A percentile compares a stretch with the other conserved stretches of the same genome.
phyloP scores from a whole-genome alignment of 2,888 invertebrate species.

The Drosophila percnosoma region DNA sequence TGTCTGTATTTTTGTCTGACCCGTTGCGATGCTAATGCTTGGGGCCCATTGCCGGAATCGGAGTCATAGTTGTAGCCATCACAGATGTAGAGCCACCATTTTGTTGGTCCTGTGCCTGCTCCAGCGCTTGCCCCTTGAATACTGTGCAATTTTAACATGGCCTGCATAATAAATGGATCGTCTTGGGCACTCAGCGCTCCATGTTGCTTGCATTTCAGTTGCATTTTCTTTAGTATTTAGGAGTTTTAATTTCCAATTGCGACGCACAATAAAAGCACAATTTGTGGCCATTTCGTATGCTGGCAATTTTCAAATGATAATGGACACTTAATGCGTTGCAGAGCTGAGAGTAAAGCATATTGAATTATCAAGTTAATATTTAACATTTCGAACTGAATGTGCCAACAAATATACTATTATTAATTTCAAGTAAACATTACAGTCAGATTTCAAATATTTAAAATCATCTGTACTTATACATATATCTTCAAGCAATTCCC shows the following conservation, averaged over 20 bases:
- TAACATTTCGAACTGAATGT: not conserved
- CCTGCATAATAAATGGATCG: slow-evolving; percentile 74
- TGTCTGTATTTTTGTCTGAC: slow-evolving; percentile 31
- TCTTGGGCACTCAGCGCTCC: slow-evolving; percentile 12
- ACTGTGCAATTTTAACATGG: slow-evolving; percentile 71
- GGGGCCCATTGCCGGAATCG: slow-evolving; percentile 36
- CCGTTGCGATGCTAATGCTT: slow-evolving; percentile 65
- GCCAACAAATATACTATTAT: not conserved
- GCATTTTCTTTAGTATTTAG: slow-evolving; percentile 53
- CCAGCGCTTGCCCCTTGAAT: slow-evolving; percentile 47
- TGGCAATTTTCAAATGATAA: slow-evolving; percentile 35
- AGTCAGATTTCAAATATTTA: not conserved
- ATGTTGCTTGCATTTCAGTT: slow-evolving; percentile 46
- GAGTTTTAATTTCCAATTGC: slow-evolving; percentile 56
- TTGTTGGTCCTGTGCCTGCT: slow-evolving; percentile 19
- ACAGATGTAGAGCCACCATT: slow-evolving; percentile 7
- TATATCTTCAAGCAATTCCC: not conserved
- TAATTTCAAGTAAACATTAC: not conserved
- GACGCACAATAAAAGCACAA: slow-evolving; percentile 62
- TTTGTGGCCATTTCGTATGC: slow-evolving; percentile 65
- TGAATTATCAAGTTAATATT: not conserved
- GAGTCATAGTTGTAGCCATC: slow-evolving; percentile 21
- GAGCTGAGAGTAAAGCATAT: not conserved
- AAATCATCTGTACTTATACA: not conserved
- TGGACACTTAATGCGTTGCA: slow-evolving; percentile 5